Evolutionary conservation across 1,140 invertebrate genomes (phyloP).

Genomic region (Pseudobourletiella spinata): DNA sequence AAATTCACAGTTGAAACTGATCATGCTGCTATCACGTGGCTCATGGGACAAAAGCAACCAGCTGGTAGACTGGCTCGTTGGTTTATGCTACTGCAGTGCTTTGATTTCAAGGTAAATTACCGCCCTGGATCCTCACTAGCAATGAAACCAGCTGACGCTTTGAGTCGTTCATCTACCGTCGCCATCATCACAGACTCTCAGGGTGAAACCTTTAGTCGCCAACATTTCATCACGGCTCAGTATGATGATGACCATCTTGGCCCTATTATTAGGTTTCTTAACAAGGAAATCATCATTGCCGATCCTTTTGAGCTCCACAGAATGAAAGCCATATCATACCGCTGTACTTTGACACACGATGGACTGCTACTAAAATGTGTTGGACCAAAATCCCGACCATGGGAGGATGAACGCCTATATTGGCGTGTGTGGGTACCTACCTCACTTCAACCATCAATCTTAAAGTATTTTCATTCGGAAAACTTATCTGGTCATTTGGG

Average conservation of each 20-base stretch:
- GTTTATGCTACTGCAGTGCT: constrained; percentile 41
- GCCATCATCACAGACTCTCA: no score
- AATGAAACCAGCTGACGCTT: constrained; percentile 33
- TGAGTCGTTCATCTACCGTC: no score
- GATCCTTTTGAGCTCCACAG: neutral
- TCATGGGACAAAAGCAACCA: constrained; percentile 40
- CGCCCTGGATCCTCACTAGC: constrained; percentile 31
- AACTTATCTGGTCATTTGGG: constrained; percentile 6
- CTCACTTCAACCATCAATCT: neutral
- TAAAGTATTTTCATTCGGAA: constrained; percentile 11
- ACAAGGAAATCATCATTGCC: neutral
- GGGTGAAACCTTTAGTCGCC: no score
- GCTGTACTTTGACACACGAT: neutral
- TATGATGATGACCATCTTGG: neutral
- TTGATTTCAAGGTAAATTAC: constrained; percentile 42
- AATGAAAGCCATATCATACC: neutral
- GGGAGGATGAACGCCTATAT: constrained; percentile 13
- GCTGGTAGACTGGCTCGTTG: constrained; percentile 43
- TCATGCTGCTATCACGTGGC: constrained; percentile 40
- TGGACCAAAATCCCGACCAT: constrained; percentile 4
- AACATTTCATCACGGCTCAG: neutral
- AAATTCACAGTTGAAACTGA: constrained; percentile 37
- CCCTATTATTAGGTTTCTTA: neutral
- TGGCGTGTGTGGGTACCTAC: constrained; percentile 10
- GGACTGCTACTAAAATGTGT: neutral